Evolutionary conservation across 1,140 invertebrate genomes (phyloP).

Genomic region (Hycleus cichorii): DNA sequence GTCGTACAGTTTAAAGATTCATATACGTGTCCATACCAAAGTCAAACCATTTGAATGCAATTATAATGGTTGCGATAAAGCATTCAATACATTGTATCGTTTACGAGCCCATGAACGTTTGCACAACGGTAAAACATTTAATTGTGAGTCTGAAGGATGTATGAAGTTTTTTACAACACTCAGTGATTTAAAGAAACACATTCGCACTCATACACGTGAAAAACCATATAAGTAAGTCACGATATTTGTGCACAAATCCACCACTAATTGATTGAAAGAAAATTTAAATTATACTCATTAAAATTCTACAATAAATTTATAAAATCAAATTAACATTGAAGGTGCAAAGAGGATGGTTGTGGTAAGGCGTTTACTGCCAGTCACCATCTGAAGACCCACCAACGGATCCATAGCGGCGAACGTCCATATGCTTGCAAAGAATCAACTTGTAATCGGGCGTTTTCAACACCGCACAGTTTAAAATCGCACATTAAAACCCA

Average conservation of each 20-base stretch:
- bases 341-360: conserved; percentile 75
- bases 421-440: conserved; percentile 70
- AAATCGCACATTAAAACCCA: conserved; percentile 66
- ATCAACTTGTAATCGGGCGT: conserved; percentile 61
- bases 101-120: conserved; percentile 85
- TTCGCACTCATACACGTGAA: conserved; percentile 85
- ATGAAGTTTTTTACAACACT: conserved; percentile 89
- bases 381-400: conserved; percentile 87
- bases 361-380: conserved; percentile 88
- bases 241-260: neutral
- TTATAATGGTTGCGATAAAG: conserved; percentile 75
- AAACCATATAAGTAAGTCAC: conserved; percentile 77
- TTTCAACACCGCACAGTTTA: conserved; percentile 72
- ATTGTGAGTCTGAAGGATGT: conserved; percentile 78
- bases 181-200: conserved; percentile 90
- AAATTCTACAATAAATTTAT: too few species aligned
- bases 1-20: conserved; percentile 91
- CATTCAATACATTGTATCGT: conserved; percentile 91
- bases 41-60: conserved; percentile 82
- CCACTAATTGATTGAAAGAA: too few species aligned
- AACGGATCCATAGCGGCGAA: conserved; percentile 63
- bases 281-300: too few species aligned
- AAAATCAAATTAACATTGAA: conserved; percentile 35
- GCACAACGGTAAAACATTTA: conserved; percentile 93
- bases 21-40: conserved; percentile 91